A percentile compares a stretch with the other conserved stretches of the same genome.
phyloP scores from a whole-genome alignment of 2,888 invertebrate genomes.

The Diadromus collaris region DNA sequence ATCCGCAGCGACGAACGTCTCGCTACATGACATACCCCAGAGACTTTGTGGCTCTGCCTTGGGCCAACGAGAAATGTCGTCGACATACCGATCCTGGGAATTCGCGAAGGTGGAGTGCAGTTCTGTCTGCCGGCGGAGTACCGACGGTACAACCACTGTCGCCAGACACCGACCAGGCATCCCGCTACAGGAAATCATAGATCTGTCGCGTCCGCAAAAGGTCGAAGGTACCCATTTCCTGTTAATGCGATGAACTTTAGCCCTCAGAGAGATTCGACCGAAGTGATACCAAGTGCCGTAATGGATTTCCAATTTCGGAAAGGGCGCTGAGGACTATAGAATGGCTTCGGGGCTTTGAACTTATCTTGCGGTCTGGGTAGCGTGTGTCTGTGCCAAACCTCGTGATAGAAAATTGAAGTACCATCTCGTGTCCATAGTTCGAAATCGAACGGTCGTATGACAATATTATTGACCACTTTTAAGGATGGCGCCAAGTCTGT shows the following conservation, averaged over 20 bases:
- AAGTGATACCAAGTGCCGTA: constrained; percentile 2
- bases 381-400: neutral
- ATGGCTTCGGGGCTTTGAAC: neutral
- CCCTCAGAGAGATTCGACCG: constrained; percentile 2
- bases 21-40: constrained; percentile 5
- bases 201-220: constrained; percentile 31
- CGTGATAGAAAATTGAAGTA: neutral
- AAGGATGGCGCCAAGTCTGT: neutral
- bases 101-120: constrained; percentile 9
- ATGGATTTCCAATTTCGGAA: neutral
- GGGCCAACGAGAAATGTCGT: constrained; percentile 30
- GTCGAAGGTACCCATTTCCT: constrained; percentile 23
- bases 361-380: neutral
- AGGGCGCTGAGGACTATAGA: neutral
- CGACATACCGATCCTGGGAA: constrained; percentile 23
- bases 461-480: neutral
- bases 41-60: constrained; percentile 4
- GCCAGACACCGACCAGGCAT: constrained; percentile 2
- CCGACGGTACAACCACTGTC: constrained; percentile 8
- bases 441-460: neutral
- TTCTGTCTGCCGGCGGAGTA: neutral
- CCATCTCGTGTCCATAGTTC: neutral
- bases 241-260: constrained; percentile 31
- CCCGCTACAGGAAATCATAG: neutral
- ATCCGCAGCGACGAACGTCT: neutral